Evolutionary conservation across 2,888 invertebrate species (phyloP).

Genomic region (Doris montereyensis): DNA sequence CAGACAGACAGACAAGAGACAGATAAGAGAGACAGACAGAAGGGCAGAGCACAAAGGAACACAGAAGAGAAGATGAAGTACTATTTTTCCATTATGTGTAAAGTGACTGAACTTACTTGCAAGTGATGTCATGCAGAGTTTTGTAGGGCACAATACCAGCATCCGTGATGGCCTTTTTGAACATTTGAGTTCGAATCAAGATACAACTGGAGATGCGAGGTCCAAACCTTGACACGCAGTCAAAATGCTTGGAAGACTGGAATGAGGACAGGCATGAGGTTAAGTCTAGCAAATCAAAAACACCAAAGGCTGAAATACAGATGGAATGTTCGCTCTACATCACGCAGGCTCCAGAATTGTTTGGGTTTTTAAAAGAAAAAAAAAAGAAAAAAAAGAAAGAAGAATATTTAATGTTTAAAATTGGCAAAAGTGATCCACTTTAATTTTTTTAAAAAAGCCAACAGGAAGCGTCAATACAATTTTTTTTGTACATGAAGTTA

Average conservation of each 20-base stretch:
- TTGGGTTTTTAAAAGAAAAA: too few species aligned
- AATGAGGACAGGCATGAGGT: constrained; percentile 1
- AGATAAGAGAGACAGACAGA: too few species aligned
- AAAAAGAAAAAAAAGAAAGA: too few species aligned
- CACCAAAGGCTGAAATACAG: background rate
- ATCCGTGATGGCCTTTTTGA: constrained; percentile 39
- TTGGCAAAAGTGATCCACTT: too few species aligned
- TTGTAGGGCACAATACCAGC: constrained; percentile 32
- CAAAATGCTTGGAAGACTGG: constrained; percentile 45
- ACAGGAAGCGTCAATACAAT: too few species aligned
- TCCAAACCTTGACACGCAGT: constrained; percentile 41
- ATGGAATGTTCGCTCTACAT: background rate
- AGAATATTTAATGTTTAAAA: too few species aligned
- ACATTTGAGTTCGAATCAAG: constrained; percentile 43
- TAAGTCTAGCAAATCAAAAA: background rate
- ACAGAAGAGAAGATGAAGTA: too few species aligned
- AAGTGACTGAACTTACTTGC: constrained; percentile 48
- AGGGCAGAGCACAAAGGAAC: too few species aligned
- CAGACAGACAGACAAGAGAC: too few species aligned
- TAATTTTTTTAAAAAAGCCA: too few species aligned
- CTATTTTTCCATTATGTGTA: too few species aligned
- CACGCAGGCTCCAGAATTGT: background rate
- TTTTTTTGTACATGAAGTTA: too few species aligned
- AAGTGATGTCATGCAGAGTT: constrained; percentile 42
- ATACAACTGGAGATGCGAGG: constrained; percentile 41